Evolutionary conservation across 2,113 vertebrate genomes (phyloP).

Genomic region (Siniperca chuatsi): DNA sequence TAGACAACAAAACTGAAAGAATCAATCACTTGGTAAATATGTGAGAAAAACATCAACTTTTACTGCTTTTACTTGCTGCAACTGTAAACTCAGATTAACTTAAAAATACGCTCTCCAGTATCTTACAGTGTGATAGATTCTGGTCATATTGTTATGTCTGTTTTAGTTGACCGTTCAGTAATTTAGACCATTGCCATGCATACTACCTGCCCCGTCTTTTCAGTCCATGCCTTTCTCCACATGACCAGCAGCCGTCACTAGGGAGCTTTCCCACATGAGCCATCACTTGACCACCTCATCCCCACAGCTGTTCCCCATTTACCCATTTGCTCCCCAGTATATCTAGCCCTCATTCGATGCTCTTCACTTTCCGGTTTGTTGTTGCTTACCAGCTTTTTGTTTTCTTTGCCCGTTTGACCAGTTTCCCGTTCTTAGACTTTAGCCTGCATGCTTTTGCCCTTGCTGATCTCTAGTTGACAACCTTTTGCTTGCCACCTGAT

Average conservation of each 20-base stretch:
- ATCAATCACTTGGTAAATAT: not conserved
- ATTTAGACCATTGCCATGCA: too few relatives aligned
- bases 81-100: too few relatives aligned
- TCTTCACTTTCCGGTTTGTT: not conserved
- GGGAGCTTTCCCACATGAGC: not conserved
- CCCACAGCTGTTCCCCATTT: not conserved
- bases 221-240: not conserved
- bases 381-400: not conserved
- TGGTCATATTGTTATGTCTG: not conserved
- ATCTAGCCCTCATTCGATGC: not conserved
- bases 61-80: not conserved
- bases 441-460: not conserved
- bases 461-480: not conserved
- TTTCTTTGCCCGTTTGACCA: not conserved
- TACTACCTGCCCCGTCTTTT: not conserved
- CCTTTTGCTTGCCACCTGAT: not conserved
- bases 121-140: not conserved
- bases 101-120: not conserved
- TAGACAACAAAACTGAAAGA: not conserved
- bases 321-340: not conserved
- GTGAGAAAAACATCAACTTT: not conserved
- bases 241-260: constrained; percentile 4
- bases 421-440: not conserved
- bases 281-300: not conserved
- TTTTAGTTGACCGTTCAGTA: not conserved